Evolutionary conservation across 2,113 vertebrate genomes (phyloP).

Genomic region (Puffinus mauretanicus): DNA sequence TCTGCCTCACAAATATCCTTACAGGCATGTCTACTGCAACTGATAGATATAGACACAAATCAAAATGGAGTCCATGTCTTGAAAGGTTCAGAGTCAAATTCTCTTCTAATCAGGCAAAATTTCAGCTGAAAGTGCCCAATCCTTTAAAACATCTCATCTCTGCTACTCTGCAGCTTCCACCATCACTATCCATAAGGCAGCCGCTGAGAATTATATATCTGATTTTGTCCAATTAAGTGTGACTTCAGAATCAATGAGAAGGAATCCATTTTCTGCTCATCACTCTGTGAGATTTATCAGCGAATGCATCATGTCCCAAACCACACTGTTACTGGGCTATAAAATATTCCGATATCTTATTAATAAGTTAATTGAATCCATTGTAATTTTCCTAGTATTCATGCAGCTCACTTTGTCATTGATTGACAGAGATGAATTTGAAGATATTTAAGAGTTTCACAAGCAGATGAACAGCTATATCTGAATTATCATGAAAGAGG

Average conservation of each 20-base stretch:
- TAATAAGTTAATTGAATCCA: slow-evolving; percentile 67
- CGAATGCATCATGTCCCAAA: slow-evolving; percentile 44
- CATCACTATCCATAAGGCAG: not conserved
- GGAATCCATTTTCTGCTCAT: slow-evolving; percentile 50
- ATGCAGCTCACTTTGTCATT: slow-evolving; percentile 49
- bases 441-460: slow-evolving; percentile 55
- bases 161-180: not conserved
- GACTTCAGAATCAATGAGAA: slow-evolving; percentile 29
- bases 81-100: not conserved
- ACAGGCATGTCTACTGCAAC: not conserved
- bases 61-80: not conserved
- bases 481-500: slow-evolving; percentile 42
- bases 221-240: not conserved
- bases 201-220: not conserved
- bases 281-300: slow-evolving; percentile 31
- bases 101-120: not conserved
- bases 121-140: not conserved
- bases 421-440: slow-evolving; percentile 63
- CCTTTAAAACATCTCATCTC: not conserved
- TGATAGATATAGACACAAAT: not conserved
- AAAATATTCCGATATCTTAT: slow-evolving; percentile 56
- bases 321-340: not conserved
- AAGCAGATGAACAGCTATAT: slow-evolving; percentile 43
- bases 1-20: not conserved
- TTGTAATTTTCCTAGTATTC: slow-evolving; percentile 45